Conservation (phyloP, 2,113 vertebrate genomes). For the Larimichthys crocea region DNA sequence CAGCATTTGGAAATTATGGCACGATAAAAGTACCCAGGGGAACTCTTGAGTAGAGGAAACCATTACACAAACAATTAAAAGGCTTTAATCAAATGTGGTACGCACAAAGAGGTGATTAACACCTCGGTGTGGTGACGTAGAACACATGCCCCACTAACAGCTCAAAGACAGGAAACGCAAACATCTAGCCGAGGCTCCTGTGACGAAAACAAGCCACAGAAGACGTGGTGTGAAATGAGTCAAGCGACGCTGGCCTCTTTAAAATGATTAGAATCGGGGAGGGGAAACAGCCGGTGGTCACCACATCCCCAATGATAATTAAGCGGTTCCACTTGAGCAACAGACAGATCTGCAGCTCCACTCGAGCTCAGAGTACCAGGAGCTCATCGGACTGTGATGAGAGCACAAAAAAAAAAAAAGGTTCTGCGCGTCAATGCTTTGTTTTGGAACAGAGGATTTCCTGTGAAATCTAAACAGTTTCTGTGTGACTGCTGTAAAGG, state of each 20-base stretch:
- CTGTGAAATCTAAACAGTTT: not conserved
- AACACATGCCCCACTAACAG: slow-evolving; percentile 53
- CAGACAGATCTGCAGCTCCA: slow-evolving; percentile 12
- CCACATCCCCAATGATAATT: slow-evolving; percentile 51
- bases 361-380: not conserved
- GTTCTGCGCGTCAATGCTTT: not conserved
- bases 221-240: slow-evolving; percentile 68
- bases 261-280: slow-evolving; percentile 64
- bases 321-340: slow-evolving; percentile 33
- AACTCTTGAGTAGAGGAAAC: slow-evolving; percentile 47
- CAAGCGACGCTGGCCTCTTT: slow-evolving; percentile 44
- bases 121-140: slow-evolving; percentile 54
- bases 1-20: slow-evolving; percentile 37
- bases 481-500: slow-evolving; percentile 7
- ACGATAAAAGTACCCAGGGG: slow-evolving; percentile 51
- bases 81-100: slow-evolving; percentile 36
- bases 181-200: slow-evolving; percentile 17
- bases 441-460: slow-evolving; percentile 4
- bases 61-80: slow-evolving; percentile 64
- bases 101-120: slow-evolving; percentile 53
- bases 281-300: slow-evolving; percentile 63
- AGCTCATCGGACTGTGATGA: not conserved
- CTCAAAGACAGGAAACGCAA: slow-evolving; percentile 66
- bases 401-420: not conserved
- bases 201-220: slow-evolving; percentile 72